Evolutionary conservation across 2,113 vertebrate genomes (phyloP).

Genomic region (Cettia cetti): DNA sequence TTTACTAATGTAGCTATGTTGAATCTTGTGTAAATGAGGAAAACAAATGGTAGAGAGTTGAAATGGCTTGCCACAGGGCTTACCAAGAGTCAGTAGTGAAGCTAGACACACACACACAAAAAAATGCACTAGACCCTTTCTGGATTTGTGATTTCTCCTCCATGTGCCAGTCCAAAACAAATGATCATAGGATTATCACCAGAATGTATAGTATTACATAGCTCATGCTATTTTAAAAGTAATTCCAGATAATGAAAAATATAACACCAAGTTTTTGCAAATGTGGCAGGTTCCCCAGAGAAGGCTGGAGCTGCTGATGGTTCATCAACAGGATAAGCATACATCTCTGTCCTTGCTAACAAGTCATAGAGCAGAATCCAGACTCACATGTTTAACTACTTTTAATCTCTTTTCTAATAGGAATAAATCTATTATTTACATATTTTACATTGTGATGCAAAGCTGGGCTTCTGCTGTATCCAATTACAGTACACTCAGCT

Average conservation of each 20-base stretch:
- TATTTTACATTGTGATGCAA: background rate
- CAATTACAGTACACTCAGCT: background rate
- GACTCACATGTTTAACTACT: constrained; percentile 33
- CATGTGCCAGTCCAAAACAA: background rate
- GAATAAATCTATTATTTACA: constrained; percentile 39
- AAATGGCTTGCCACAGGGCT: background rate
- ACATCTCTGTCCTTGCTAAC: constrained; percentile 2
- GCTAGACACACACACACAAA: background rate
- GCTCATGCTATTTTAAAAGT: background rate
- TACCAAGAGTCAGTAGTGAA: background rate
- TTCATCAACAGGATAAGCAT: background rate
- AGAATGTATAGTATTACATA: background rate
- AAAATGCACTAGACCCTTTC: background rate
- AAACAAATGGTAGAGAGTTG: background rate
- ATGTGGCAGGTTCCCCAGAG: background rate
- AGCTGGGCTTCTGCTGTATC: background rate
- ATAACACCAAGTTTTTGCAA: background rate
- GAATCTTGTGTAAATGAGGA: background rate
- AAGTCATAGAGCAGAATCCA: constrained; percentile 27
- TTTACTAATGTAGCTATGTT: background rate
- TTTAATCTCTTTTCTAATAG: constrained; percentile 48
- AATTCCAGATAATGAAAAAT: background rate
- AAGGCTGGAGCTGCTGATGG: background rate
- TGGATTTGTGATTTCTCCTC: background rate
- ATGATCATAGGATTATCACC: background rate